Evolutionary conservation across 2,888 invertebrate species (phyloP).

Genomic region (Beris chalybata): DNA sequence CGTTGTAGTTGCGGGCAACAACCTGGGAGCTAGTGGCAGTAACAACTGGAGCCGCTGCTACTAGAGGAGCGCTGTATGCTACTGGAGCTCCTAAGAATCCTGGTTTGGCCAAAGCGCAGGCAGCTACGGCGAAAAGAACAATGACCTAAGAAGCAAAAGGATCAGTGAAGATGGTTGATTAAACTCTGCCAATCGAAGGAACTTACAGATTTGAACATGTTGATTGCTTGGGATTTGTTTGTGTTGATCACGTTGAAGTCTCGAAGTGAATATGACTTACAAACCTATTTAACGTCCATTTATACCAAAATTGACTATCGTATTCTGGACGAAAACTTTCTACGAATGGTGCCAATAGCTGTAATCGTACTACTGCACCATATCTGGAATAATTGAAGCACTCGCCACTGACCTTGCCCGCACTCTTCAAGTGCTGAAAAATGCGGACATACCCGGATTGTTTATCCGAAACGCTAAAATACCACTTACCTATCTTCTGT

Average conservation of each 20-base stretch:
- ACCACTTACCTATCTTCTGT: too few species aligned
- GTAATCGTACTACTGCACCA: too few species aligned
- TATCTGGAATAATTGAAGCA: too few species aligned
- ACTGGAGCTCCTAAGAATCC: constrained; percentile 42
- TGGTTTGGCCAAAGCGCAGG: constrained; percentile 39
- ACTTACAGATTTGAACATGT: constrained; percentile 26
- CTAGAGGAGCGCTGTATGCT: constrained; percentile 39
- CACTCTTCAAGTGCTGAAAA: too few species aligned
- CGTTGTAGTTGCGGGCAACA: constrained; percentile 65
- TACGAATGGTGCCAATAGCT: too few species aligned
- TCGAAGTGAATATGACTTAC: constrained; percentile 5
- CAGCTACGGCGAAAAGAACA: constrained; percentile 36
- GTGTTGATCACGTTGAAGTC: constrained; percentile 13
- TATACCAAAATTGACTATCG: background rate
- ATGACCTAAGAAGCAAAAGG: constrained; percentile 1
- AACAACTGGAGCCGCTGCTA: constrained; percentile 60
- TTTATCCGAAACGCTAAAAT: too few species aligned
- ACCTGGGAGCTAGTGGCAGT: constrained; percentile 69
- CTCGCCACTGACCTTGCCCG: too few species aligned
- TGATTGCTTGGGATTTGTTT: constrained; percentile 13
- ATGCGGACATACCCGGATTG: too few species aligned
- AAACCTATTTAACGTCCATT: background rate
- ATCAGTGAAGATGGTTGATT: background rate
- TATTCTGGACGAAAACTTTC: too few species aligned
- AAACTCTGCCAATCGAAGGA: background rate